phyloP scores from a whole-genome alignment of 2,113 vertebrate species.

The Chelonoidis abingdonii region DNA sequence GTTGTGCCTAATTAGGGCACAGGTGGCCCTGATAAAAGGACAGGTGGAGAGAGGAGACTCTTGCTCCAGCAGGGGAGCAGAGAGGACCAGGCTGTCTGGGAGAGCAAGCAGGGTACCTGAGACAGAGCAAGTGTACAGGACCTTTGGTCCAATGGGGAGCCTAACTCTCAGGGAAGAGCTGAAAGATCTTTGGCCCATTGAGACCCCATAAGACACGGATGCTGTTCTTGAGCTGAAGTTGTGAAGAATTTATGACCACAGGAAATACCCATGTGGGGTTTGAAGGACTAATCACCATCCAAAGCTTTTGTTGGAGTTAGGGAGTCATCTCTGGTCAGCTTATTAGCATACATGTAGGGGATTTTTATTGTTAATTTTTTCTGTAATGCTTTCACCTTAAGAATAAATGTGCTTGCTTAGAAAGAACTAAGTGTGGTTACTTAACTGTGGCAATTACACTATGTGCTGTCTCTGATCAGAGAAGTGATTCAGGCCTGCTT shows the following conservation, averaged over 20 bases:
- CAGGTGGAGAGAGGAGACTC: too few relatives aligned
- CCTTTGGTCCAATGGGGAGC: background rate
- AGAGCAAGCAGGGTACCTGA: too few relatives aligned
- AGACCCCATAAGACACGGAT: background rate
- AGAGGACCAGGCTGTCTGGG: too few relatives aligned
- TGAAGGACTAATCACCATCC: background rate
- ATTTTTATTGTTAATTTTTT: background rate
- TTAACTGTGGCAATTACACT: background rate
- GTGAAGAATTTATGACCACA: background rate
- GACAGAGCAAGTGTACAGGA: background rate
- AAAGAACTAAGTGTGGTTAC: background rate
- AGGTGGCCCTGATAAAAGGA: too few relatives aligned
- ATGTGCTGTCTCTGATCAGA: background rate
- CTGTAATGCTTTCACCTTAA: background rate
- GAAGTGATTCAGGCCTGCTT: background rate
- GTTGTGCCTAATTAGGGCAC: too few relatives aligned
- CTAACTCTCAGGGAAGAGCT: background rate
- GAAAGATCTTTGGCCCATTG: background rate
- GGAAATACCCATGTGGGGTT: background rate
- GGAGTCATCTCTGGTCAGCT: background rate
- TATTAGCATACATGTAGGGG: background rate
- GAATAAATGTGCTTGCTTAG: background rate
- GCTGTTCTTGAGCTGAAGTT: background rate
- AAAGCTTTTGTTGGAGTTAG: background rate
- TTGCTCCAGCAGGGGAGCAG: too few relatives aligned